Evolutionary conservation across 2,113 vertebrate species (phyloP), one percentile per base, ranked within the genome.

Genomic region (Aptenodytes patagonicus): DNA sequence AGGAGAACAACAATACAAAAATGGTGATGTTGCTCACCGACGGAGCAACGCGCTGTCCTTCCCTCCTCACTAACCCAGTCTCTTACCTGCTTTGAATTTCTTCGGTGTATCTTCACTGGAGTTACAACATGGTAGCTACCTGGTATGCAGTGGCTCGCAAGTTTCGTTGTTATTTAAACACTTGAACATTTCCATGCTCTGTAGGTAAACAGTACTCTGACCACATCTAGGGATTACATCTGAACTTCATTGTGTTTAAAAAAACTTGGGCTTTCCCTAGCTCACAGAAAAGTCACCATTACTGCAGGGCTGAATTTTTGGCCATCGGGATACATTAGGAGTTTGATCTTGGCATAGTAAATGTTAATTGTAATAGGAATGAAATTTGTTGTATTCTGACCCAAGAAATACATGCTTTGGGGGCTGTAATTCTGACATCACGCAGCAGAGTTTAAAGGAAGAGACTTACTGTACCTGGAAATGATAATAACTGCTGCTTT

Each of bases 21-120:
- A 1, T 19, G 0, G 0, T 42, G 29, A 5, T 49, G 40, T 42
- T 87, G 32, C 47, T 69, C 2, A 8, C 62, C 3, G 5, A 0
- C 2, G 4, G 38, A 66, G 52, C 46, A n/a, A 24, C 17, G 26
- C 28, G 3, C 10, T 20, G 42, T 46, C 22, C 20, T 85, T 62
- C 38, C 44, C 26, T 90, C 36, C 15, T 82, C 17, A 0, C 47
- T 51, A 32, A 24, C 25, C 54, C 52, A 32, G 18, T 25, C 28
- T 77, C 11, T 42, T 61, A 26, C 24, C 34, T 26, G 20, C 46
- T 75, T 84, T 62, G 71, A 17, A 49, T 83, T 54, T 49, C 13
- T n/a, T 66, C 13, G 7, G 3, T 22, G 5, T 36, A 7, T 70
- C 46, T 65, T 8, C 13, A 6, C 16, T 42, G 57, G 25, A 49